A percentile compares a stretch with the other conserved stretches of the same genome.
Conservation (phyloP, 35 echinoderm and acorn worm species). For the Hemicentrotus pulcherrimus region DNA sequence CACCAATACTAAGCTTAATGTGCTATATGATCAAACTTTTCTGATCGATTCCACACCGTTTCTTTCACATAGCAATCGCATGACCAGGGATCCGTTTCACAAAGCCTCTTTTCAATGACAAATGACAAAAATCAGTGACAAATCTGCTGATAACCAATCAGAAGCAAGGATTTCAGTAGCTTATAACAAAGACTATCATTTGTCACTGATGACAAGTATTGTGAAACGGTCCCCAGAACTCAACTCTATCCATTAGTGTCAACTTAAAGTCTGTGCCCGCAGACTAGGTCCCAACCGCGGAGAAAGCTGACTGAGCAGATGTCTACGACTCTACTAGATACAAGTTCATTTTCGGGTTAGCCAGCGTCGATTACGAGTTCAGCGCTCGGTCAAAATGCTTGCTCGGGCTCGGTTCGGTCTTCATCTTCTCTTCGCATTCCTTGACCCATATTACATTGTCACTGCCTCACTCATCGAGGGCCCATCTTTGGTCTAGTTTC, state of each 20-base stretch:
- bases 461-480: neutral
- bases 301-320: neutral
- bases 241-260: neutral
- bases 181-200: no score
- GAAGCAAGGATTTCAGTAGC: no score
- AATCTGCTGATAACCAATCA: no score
- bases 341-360: neutral
- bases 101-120: no score
- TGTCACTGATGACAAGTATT: neutral
- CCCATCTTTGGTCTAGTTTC: neutral
- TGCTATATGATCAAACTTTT: neutral
- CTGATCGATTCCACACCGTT: neutral
- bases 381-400: neutral
- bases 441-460: neutral
- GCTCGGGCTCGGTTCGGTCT: neutral
- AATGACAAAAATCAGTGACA: no score
- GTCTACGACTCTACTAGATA: neutral
- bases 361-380: neutral
- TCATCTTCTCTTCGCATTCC: neutral
- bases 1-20: neutral
- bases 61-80: neutral
- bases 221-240: neutral
- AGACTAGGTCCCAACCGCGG: neutral
- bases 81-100: no score
- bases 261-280: neutral